phyloP scores from a whole-genome alignment of 2,888 invertebrate genomes.

The Amblyteles armatorius region DNA sequence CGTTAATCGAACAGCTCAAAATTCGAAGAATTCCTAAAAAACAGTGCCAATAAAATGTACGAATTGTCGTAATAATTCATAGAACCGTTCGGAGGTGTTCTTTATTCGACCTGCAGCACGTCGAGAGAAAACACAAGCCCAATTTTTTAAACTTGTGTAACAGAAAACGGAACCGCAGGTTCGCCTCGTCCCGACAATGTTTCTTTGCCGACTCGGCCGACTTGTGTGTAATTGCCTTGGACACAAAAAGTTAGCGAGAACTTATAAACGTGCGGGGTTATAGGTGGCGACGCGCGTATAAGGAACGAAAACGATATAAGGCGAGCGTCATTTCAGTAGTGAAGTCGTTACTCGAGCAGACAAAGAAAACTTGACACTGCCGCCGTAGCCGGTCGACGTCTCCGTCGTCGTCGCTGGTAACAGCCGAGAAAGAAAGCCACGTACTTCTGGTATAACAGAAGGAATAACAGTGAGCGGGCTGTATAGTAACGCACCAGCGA shows the following conservation, averaged over 20 bases:
- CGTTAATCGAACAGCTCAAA: neutral
- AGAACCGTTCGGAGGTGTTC: neutral
- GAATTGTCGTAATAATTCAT: neutral
- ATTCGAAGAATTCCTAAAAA: neutral
- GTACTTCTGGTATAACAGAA: conserved; percentile 44
- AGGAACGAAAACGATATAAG: conserved; percentile 23
- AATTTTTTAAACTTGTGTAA: conserved; percentile 31
- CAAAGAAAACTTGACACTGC: conserved; percentile 67
- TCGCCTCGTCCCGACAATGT: conserved; percentile 2
- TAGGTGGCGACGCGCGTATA: conserved; percentile 22
- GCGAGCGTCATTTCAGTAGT: conserved; percentile 53
- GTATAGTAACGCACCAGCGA: conserved; percentile 41
- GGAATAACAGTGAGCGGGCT: conserved; percentile 40
- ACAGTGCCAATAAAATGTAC: no score
- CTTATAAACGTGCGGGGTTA: conserved; percentile 27
- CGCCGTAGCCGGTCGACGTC: conserved; percentile 41
- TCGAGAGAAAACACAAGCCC: neutral
- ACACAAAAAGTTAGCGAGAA: conserved; percentile 20
- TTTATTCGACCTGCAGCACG: neutral
- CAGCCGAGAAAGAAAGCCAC: conserved; percentile 56
- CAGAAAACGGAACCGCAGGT: conserved; percentile 10
- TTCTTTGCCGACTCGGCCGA: conserved; percentile 44
- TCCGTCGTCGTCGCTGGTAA: conserved; percentile 37
- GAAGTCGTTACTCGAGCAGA: conserved; percentile 53
- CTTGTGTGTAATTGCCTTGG: conserved; percentile 19